Evolutionary conservation across 2,888 invertebrate species (phyloP).

Genomic region (Eucriotettix oculatus): DNA sequence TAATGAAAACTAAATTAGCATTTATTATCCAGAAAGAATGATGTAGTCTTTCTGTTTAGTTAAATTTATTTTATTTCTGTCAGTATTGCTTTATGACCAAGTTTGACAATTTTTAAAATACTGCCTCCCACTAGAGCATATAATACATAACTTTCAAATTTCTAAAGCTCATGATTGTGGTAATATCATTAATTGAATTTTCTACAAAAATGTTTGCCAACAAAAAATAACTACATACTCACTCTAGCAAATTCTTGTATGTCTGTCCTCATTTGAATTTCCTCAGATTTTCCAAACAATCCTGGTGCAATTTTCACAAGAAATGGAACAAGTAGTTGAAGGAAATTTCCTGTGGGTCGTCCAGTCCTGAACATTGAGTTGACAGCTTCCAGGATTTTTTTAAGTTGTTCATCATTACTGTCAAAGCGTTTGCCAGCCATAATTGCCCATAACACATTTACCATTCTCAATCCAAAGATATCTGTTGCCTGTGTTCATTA

Average conservation of each 20-base stretch:
- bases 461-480: slow-evolving; percentile 11
- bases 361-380: not conserved
- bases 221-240: not conserved
- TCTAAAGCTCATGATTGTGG: too few species aligned
- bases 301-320: not conserved
- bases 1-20: too few species aligned
- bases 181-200: too few species aligned
- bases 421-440: slow-evolving; percentile 12
- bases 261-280: not conserved
- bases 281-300: slow-evolving; percentile 1
- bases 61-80: too few species aligned
- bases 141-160: too few species aligned
- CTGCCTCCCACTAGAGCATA: too few species aligned
- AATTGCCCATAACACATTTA: slow-evolving; percentile 16
- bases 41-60: too few species aligned
- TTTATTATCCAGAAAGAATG: too few species aligned
- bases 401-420: slow-evolving; percentile 9
- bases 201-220: too few species aligned
- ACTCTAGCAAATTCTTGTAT: slow-evolving; percentile 6
- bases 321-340: not conserved
- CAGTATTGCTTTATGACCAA: too few species aligned
- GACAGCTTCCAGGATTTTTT: slow-evolving; percentile 6
- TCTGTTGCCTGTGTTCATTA: slow-evolving; percentile 5
- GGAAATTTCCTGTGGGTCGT: not conserved
- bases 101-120: too few species aligned